Base-by-base conservation (phyloP, 2,113 vertebrate genomes). In the Catharus minimus region DNA sequence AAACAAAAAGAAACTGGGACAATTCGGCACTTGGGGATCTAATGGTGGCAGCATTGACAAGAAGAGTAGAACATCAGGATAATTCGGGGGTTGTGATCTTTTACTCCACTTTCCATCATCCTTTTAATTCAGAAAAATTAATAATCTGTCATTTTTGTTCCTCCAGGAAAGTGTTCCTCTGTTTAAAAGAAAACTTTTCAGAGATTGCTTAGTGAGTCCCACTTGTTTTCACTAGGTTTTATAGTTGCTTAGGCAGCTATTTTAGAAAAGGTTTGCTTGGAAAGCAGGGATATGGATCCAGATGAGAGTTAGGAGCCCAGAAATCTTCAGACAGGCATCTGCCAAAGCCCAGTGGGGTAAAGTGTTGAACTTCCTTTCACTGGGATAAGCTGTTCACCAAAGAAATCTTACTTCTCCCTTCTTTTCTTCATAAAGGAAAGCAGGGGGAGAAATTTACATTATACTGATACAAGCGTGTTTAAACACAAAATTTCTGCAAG, bases 11-110 rank as follows among this genome's bases (percentile, higher is more conserved):
- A 55, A 83, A 11, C 11, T 10, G 46, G 17, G 20, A 60, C 0
- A 3, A 44, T 33, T 43, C 52, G 38, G 28, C 32, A n/a, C 16
- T 72, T n/a, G 14, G 16, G 20, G 3, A 21, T 55, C 36, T 60
- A 52, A 62, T 2, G 4, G 2, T 1, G 13, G 22, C 1, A 0
- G 11, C 41, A 61, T 22, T 3, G 2, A 41, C 19, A 26, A 65
- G 30, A 36, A 44, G 24, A 52, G 15, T 11, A 32, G 11, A n/a
- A 46, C 30, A 61, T 57, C 13, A 49, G 26, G 36, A 26, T n/a
- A 21, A 73, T 33, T 18, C 3, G 6, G 12, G 18, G 0, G 1
- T 18, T 77, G 46, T 10, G 4, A 61, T 58, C 26, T 74, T 80
- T 77, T 52, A 62, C 10, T 13, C 10, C 23, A 21, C 23, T 82